Conservation (phyloP, 2,888 invertebrate species). For the Alitta virens region DNA sequence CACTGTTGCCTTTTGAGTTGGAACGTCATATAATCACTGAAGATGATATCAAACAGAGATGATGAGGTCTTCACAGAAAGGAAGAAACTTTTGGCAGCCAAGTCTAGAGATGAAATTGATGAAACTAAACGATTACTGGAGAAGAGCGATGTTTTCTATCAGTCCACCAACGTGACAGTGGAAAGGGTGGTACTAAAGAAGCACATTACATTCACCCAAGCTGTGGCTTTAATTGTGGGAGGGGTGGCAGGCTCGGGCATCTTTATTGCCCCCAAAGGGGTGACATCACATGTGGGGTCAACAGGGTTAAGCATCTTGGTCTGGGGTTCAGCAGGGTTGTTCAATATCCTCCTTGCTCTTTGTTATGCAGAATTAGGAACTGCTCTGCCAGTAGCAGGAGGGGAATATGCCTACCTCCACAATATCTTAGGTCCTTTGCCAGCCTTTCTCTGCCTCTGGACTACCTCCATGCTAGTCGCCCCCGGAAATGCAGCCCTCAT, state of each 20-base stretch:
- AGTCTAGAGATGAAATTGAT: too few relatives aligned
- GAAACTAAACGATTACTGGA: too few relatives aligned
- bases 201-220: constrained; percentile 11
- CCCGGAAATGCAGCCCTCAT: constrained; percentile 17
- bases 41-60: too few relatives aligned
- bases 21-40: too few relatives aligned
- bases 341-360: constrained; percentile 14
- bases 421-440: constrained; percentile 15
- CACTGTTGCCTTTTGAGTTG: too few relatives aligned
- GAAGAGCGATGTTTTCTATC: too few relatives aligned
- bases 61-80: too few relatives aligned
- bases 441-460: constrained; percentile 16
- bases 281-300: constrained; percentile 11
- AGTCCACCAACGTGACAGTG: constrained; percentile 3
- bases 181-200: constrained; percentile 14
- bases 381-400: constrained; percentile 15
- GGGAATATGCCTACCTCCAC: constrained; percentile 17
- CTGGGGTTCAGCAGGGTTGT: constrained; percentile 10
- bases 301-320: constrained; percentile 12
- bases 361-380: constrained; percentile 19
- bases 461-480: constrained; percentile 8
- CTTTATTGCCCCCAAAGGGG: constrained; percentile 18
- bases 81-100: too few relatives aligned
- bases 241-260: constrained; percentile 16
- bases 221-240: constrained; percentile 13